Percentiles rank a stretch among this genome's conserved stretches.
Conservation (phyloP, 2,888 invertebrate species). For the Hypena proboscidalis region DNA sequence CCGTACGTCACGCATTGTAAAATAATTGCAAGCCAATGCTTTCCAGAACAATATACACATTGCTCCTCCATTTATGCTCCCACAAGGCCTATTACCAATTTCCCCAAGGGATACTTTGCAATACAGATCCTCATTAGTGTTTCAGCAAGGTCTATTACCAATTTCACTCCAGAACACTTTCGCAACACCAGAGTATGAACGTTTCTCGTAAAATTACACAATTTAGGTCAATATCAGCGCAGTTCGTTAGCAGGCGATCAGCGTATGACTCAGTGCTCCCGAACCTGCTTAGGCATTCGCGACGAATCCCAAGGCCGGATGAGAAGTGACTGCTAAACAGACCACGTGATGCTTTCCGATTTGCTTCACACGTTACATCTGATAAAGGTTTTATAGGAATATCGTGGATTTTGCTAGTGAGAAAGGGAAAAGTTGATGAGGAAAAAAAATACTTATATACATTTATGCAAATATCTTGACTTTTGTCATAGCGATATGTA, state of each 20-base stretch:
- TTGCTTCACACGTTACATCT: slow-evolving; percentile 1
- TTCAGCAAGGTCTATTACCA: slow-evolving; percentile 4
- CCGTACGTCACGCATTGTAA: no score
- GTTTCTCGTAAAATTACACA: slow-evolving; percentile 62
- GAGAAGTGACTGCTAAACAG: slow-evolving; percentile 65
- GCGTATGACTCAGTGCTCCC: slow-evolving; percentile 51
- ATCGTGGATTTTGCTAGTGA: not conserved
- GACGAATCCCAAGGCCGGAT: slow-evolving; percentile 64
- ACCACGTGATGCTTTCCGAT: slow-evolving; percentile 27
- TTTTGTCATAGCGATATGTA: no score
- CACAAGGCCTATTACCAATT: not conserved
- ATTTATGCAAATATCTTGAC: no score
- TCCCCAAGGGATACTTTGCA: no score
- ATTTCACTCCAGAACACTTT: slow-evolving; percentile 1
- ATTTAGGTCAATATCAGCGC: slow-evolving; percentile 74
- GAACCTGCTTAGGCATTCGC: slow-evolving; percentile 75
- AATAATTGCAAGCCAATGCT: no score
- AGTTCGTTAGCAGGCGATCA: slow-evolving; percentile 49
- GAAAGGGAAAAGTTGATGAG: no score
- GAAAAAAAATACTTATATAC: no score
- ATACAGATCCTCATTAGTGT: no score
- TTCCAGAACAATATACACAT: no score
- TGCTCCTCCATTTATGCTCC: not conserved
- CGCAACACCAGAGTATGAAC: slow-evolving; percentile 14
- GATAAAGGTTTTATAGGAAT: not conserved